Conservation (phyloP, 2,113 vertebrate genomes). For the Amphiprion percula region DNA sequence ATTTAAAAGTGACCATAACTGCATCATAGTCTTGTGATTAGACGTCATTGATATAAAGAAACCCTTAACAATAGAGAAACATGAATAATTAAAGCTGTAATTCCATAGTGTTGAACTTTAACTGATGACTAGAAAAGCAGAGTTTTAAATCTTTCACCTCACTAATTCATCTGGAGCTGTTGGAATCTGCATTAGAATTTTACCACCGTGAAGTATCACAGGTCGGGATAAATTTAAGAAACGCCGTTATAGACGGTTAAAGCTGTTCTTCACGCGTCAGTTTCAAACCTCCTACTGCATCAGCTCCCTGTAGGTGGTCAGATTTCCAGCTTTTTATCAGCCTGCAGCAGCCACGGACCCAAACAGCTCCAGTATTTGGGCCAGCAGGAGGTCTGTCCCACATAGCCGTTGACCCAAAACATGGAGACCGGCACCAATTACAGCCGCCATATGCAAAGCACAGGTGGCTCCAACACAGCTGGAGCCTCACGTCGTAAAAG, state of each 20-base stretch:
- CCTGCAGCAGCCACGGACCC: slow-evolving; percentile 1
- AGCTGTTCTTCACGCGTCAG: not conserved
- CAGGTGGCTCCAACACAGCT: slow-evolving; percentile 43
- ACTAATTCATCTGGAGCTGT: no score
- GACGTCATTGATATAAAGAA: no score
- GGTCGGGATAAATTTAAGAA: not conserved
- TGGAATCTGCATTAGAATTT: not conserved
- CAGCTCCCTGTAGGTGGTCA: slow-evolving; percentile 25
- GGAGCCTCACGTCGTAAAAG: not conserved
- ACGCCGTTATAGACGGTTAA: not conserved
- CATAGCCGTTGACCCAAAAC: slow-evolving; percentile 74
- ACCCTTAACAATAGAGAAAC: no score
- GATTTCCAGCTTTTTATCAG: slow-evolving; percentile 29
- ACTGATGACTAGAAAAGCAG: no score
- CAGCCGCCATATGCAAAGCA: slow-evolving; percentile 46
- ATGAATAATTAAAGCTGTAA: no score
- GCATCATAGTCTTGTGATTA: no score
- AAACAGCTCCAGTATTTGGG: slow-evolving; percentile 53
- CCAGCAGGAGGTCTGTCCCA: slow-evolving; percentile 70
- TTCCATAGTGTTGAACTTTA: no score
- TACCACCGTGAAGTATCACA: not conserved
- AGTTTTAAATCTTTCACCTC: no score
- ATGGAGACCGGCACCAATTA: slow-evolving; percentile 33
- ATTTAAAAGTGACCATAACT: no score
- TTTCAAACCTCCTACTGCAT: not conserved